Conservation (phyloP, 2,113 vertebrate genomes). For the Eonycteris spelaea region DNA sequence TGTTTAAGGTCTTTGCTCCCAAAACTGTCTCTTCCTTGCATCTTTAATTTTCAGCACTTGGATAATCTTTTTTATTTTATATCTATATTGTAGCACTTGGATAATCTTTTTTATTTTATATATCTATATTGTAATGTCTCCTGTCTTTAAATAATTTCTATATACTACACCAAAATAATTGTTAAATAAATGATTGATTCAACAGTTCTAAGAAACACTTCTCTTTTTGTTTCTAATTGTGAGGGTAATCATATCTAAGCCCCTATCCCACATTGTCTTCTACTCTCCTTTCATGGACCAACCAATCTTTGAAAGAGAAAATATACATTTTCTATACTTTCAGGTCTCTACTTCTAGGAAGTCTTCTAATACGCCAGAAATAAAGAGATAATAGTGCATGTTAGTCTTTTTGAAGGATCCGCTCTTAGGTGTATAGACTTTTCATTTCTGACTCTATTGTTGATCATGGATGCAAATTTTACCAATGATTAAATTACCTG, state of each 20-base stretch:
- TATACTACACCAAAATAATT: background rate
- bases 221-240: background rate
- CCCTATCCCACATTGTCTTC: accelerated
- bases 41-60: background rate
- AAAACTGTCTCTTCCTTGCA: background rate
- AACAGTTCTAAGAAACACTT: background rate
- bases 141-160: background rate
- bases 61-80: no score
- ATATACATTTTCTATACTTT: background rate
- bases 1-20: background rate
- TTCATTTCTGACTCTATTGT: background rate
- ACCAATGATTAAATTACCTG: background rate
- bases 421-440: background rate
- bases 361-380: background rate
- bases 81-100: no score
- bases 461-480: background rate
- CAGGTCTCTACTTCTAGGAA: background rate
- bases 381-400: background rate
- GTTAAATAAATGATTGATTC: background rate
- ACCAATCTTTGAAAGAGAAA: background rate
- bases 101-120: background rate
- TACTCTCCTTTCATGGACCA: background rate
- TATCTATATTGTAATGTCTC: background rate
- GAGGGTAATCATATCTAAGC: background rate
- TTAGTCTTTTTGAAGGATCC: background rate